phyloP scores from a whole-genome alignment of 2,888 invertebrate species.

The Plagiodera versicolora region DNA sequence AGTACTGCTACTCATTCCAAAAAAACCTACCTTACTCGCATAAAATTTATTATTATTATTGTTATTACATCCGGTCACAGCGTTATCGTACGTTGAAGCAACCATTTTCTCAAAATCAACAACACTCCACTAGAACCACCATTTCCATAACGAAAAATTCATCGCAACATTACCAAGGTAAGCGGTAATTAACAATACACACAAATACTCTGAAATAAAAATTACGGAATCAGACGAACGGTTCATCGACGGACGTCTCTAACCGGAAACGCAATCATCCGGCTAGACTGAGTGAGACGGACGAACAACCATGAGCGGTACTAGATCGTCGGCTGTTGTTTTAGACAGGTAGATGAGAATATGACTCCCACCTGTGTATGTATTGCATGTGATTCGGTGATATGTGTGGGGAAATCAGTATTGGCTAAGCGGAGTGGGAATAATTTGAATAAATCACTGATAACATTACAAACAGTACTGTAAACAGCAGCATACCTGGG shows the following conservation, averaged over 20 bases:
- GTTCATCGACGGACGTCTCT: constrained; percentile 14
- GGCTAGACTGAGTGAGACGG: constrained; percentile 14
- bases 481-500: constrained; percentile 8
- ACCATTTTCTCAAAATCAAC: constrained; percentile 19
- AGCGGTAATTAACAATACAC: constrained; percentile 11
- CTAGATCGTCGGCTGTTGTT: neutral
- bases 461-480: neutral
- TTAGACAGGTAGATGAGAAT: constrained; percentile 10
- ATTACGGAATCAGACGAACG: constrained; percentile 16
- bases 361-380: constrained; percentile 12
- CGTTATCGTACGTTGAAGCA: constrained; percentile 23
- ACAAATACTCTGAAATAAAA: constrained; percentile 26
- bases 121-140: neutral
- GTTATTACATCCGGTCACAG: constrained; percentile 20
- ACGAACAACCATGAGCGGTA: neutral
- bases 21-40: constrained; percentile 31
- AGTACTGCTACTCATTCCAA: neutral
- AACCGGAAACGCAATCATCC: constrained; percentile 11
- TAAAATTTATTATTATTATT: constrained; percentile 34
- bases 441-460: constrained; percentile 17
- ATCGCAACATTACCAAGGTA: constrained; percentile 2
- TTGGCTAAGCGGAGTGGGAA: constrained; percentile 23
- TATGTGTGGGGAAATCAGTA: constrained; percentile 22
- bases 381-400: constrained; percentile 9
- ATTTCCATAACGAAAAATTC: neutral